Evolutionary conservation across 2,113 vertebrate species (phyloP), one percentile per base, ranked within the genome.

Genomic region (Rhizomys pruinosus): DNA sequence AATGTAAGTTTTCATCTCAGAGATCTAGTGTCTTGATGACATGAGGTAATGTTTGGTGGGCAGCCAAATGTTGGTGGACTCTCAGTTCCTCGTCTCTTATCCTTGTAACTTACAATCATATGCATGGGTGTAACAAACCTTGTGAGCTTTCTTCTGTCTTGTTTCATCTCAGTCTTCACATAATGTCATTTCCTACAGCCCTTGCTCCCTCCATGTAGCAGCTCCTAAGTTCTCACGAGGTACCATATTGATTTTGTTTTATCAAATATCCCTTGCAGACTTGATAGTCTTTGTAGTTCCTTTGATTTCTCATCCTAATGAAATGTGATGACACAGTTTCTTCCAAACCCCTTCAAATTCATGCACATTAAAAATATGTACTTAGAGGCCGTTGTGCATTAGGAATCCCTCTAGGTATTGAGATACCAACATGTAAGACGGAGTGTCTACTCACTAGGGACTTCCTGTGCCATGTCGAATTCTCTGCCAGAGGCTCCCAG

Each of bases 261-360:
- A 32, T 59, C 79, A 37, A 63, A 63, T n/a, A 29, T 80, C 59
- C 71, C 29, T 72, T 82, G 80, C 59, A 92, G 23, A 39, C 37
- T 89, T 88, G 34, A 84, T 84, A 42, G 39, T 89, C 47, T 91
- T 72, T 84, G 34, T 47, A 77, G 23, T 89, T 82, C 87, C 55
- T 59, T 79, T 93, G 81, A 73, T 88, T 93, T 92, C 73, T 95
- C 55, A 47, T 72, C 13, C 80, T 93, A 47, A 82, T 92, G 55
- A 29, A 89, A 81, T 64, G 42, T n/a, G n/a, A 85, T 81, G 78
- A 69, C 16, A 37, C 66, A 69, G 66, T 92, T 90, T 96, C 69
- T 90, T 79, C 91, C 47, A 64, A 85, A 52, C 2, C 9, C 37
- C 63, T 76, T 87, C 29, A 89, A 90, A 95, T 79, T 25, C 52